phyloP scores from a whole-genome alignment of 2,797 vertebrate species.

The Scomberomorus guttatus region DNA sequence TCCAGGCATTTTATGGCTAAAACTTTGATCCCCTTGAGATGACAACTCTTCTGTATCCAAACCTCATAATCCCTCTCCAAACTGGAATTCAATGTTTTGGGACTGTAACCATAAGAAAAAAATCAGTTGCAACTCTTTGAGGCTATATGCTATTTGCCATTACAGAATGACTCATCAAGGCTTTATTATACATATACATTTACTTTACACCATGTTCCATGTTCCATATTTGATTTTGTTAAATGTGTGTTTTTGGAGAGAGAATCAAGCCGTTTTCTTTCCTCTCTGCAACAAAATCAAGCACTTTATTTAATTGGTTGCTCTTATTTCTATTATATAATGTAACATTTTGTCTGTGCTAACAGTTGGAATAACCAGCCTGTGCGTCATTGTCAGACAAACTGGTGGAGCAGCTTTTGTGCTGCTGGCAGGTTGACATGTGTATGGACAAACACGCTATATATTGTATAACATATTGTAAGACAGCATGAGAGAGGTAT shows the following conservation, averaged over 20 bases:
- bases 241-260: neutral
- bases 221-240: neutral
- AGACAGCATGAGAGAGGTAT: neutral
- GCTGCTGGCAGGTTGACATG: conserved; percentile 24
- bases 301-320: neutral
- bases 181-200: conserved; percentile 3
- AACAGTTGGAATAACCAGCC: conserved; percentile 44
- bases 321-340: neutral
- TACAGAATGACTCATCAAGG: neutral
- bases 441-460: conserved; percentile 16
- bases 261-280: neutral
- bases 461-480: neutral
- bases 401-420: conserved; percentile 64
- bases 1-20: conserved; percentile 31
- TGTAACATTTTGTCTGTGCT: conserved; percentile 22
- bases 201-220: neutral
- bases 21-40: conserved; percentile 47
- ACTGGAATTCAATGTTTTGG: neutral
- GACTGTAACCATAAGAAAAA: neutral
- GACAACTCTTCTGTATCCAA: conserved; percentile 27
- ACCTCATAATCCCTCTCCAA: conserved; percentile 20
- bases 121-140: neutral
- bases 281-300: neutral
- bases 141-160: conserved; percentile 1
- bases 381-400: conserved; percentile 42